These are phyloP conservation scores for Gobius niger DNA, from an alignment of 2,113 vertebrate species.

Conservation along the genomic window DNA sequence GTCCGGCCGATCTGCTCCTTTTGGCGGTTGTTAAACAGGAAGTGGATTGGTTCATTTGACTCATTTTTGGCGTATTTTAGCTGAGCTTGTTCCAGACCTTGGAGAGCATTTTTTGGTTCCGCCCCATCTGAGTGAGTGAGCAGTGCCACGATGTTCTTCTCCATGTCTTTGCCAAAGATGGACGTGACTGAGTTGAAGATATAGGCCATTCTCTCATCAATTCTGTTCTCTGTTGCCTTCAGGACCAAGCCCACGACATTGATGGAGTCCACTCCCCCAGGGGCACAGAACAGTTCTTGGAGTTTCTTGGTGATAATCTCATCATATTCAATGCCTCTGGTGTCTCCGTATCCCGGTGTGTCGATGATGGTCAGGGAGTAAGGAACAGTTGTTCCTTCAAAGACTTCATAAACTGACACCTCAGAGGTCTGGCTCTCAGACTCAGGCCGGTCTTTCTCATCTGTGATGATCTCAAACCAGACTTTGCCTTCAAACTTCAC, in stretches of 20 bases:
- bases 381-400: background rate
- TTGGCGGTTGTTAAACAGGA: background rate
- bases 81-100: background rate
- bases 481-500: constrained; percentile 1
- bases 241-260: background rate
- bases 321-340: background rate
- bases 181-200: background rate
- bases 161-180: background rate
- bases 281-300: background rate
- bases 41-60: background rate
- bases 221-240: background rate
- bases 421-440: background rate
- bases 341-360: background rate
- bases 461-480: background rate
- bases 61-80: background rate
- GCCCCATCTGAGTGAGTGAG: background rate
- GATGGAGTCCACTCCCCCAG: background rate
- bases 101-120: background rate
- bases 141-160: background rate
- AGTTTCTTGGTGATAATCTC: background rate
- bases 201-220: background rate
- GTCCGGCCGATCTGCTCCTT: background rate
- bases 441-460: background rate
- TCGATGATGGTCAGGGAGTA: background rate
- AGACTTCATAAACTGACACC: background rate